phyloP scores from a whole-genome alignment of 2,888 invertebrate genomes.

The Limulus polyphemus region DNA sequence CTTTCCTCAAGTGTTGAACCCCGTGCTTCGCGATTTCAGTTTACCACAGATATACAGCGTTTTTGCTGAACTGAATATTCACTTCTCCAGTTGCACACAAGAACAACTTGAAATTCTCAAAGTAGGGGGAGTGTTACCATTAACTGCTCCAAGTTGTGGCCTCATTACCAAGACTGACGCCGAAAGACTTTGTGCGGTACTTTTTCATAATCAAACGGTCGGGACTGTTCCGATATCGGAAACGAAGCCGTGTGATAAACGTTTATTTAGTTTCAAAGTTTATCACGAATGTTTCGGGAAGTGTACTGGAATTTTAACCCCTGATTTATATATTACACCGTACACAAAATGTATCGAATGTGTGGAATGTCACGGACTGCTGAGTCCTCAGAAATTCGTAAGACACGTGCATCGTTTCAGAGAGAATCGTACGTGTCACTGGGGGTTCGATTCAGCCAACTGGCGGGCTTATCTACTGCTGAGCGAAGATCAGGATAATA shows the following conservation, averaged over 20 bases:
- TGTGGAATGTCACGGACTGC: conserved; percentile 50
- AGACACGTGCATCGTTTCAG: conserved; percentile 53
- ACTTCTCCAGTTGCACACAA: conserved; percentile 82
- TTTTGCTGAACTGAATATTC: conserved; percentile 89
- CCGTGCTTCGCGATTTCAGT: conserved; percentile 72
- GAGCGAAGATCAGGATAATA: conserved; percentile 65
- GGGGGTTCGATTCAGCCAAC: conserved; percentile 94
- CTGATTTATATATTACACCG: conserved; percentile 60
- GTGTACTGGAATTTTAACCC: conserved; percentile 73
- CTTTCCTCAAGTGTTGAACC: conserved; percentile 86
- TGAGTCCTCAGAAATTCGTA: conserved; percentile 83
- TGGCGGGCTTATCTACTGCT: conserved; percentile 87
- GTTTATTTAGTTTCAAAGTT: conserved; percentile 44
- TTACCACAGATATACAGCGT: conserved; percentile 76
- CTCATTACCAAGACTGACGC: conserved; percentile 96
- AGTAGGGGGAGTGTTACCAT: conserved; percentile 65
- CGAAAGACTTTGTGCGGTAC: conserved; percentile 80
- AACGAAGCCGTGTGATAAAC: conserved; percentile 8
- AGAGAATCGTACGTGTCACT: conserved; percentile 91
- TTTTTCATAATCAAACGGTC: conserved; percentile 52
- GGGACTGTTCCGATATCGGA: conserved; percentile 22
- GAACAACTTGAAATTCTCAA: conserved; percentile 87
- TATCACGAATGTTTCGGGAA: conserved; percentile 97
- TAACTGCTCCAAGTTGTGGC: conserved; percentile 80
- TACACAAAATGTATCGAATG: conserved; percentile 73